Base-by-base conservation (phyloP, 2,113 vertebrate genomes). In the Rhombomys opimus region DNA sequence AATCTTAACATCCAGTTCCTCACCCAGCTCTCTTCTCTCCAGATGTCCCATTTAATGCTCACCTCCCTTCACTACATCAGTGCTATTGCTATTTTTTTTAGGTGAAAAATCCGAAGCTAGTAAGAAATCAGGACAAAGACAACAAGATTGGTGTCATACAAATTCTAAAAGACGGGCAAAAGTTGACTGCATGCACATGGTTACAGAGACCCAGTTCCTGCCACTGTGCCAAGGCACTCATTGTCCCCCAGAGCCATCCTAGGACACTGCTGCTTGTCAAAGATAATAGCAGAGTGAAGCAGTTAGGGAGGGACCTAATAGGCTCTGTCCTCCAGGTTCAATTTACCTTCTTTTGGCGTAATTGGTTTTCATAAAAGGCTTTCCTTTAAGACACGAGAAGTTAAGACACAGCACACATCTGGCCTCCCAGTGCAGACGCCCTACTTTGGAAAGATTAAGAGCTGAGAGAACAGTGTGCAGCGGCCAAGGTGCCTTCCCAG, bases 341-440 rank as follows among this genome's bases (percentile, higher is more conserved):
- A 23, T 61, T 91, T 73, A 67, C 1, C 11, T 82, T 3, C 8
- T 82, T 89, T 89, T 73, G n/a, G 67, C 13, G 82, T 50, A 23
- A 15, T 88, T 82, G 4, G 3, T 63, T 95, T 92, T 94, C 61
- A 68, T 5, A 75, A 76, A 94, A 75, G 15, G 65, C 50, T 91
- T 61, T 82, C 87, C 46, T 95, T 87, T 65, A 95, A 94, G 78
- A 85, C 65, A 76, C 76, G 32, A 82, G 85, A 91, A 80, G 27
- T 25, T 91, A 70, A 76, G 80, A 63, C 32, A n/a, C 6, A 91
- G 35, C 46, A 73, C 23, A 89, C 5, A 82, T 23, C 90, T 96
- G 68, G 87, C 15, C 12, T 94, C 61, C 41, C 94, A 54, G 80
- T 80, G 93, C 27, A 87, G 30, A 78, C 46, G 94, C 80, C 23